Evolutionary conservation across 2,113 vertebrate species (phyloP).

Genomic region (Murina feae): DNA sequence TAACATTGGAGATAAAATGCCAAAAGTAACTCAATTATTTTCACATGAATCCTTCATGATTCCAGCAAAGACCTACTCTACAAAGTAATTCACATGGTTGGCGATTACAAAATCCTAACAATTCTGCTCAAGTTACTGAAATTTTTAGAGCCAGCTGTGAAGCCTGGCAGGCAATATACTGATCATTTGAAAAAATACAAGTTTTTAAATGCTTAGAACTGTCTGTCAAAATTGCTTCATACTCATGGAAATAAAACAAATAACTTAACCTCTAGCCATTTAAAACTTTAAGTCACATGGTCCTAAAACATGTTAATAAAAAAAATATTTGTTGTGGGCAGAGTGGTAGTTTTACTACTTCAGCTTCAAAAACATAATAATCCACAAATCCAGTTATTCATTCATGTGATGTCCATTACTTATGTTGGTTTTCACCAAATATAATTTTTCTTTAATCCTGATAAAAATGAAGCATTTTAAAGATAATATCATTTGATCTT

Average conservation of each 20-base stretch:
- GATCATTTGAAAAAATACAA: background rate
- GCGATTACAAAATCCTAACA: background rate
- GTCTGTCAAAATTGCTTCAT: background rate
- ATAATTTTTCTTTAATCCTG: background rate
- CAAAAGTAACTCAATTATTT: background rate
- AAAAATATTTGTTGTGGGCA: background rate
- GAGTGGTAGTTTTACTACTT: background rate
- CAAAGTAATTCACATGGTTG: background rate
- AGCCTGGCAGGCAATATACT: background rate
- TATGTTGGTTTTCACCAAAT: background rate
- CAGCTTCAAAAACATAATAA: background rate
- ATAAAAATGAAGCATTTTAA: background rate
- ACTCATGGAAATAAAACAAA: background rate
- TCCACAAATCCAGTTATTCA: background rate
- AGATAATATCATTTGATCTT: background rate
- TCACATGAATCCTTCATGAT: background rate
- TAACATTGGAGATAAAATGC: background rate
- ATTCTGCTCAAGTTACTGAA: background rate
- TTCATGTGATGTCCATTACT: background rate
- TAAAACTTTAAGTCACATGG: background rate
- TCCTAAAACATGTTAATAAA: background rate
- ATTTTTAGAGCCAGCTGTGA: background rate
- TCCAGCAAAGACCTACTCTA: slow-evolving; percentile 19
- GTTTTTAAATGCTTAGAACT: background rate
- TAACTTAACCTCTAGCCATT: background rate